Base-by-base conservation (phyloP, 2,888 invertebrate genomes). In the Acleris holmiana region DNA sequence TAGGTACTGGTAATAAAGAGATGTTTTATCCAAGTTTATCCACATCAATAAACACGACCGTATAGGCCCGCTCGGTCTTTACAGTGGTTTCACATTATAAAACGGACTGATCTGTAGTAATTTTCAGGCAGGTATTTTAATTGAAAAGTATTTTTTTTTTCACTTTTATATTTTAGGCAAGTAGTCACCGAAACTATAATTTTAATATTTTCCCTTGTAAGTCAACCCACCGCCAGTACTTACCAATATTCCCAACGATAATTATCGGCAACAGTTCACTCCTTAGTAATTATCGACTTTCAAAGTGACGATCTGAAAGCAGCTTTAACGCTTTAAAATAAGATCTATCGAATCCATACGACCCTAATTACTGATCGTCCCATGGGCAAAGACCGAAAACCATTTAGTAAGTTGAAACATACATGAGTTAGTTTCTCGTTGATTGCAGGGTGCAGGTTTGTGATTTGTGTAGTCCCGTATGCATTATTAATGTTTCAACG, bases 231-330 rank as follows among this genome's bases (percentile, higher is more conserved):
- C 23, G 51, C 68, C 67, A 67, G 65, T 73, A 69, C 71, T 70
- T 68, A 70, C 67, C 57, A 69, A 73, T 73, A 67, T 48, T 61
- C 49, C 66, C 18, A 80, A 81, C 81, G 76, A 80, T 85, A 88
- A 91, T 91, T 90, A 87, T 78, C 80, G 79, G 82, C 86, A 88
- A 88, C 84, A 88, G 78, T 83, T 84, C 82, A 85, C 86, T 88
- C 84, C 86, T 84, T 69, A 72, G 79, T 88, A 91, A 90, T 89
- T 88, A 88, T 74, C 73, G 69, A 65, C 69, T 68, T 48, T 19
- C 58, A 60, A 8, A 81, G 69, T 70, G 62, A 69, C 62, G 71
- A 71, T 10, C 40, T 13, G 61, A 61, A 56, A 35, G 21, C n/a
- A 8, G 41, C 79, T 71, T 71, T 79, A 75, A 65, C 0, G 0